phyloP scores from a whole-genome alignment of 23 tunicate species.

The Oikopleura dioica region DNA sequence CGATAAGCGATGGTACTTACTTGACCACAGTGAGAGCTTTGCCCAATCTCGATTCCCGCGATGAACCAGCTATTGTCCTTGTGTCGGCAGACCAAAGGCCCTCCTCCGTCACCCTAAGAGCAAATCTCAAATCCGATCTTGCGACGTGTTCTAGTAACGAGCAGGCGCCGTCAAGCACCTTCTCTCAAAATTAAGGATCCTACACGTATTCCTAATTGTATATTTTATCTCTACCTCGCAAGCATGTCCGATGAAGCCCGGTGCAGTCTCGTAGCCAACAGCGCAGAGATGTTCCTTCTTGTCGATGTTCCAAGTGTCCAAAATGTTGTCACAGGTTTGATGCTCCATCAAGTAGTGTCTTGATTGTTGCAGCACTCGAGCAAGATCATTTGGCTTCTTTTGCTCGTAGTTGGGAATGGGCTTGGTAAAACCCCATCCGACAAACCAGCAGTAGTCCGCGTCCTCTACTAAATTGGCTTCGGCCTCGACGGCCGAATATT shows the following conservation, averaged over 20 bases:
- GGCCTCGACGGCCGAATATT: background rate
- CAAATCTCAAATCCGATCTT: too few relatives aligned
- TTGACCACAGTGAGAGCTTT: background rate
- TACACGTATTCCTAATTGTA: too few relatives aligned
- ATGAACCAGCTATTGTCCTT: background rate
- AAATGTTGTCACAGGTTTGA: background rate
- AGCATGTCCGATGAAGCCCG: background rate
- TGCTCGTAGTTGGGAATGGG: background rate
- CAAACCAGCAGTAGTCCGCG: background rate
- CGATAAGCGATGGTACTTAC: too few relatives aligned
- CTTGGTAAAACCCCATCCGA: background rate
- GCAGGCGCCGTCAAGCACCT: too few relatives aligned
- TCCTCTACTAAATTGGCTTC: background rate
- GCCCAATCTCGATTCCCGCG: background rate
- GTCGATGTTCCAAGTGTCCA: background rate
- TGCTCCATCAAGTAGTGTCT: background rate
- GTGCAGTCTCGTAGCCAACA: background rate
- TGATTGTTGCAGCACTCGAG: background rate
- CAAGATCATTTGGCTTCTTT: background rate
- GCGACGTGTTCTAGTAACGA: too few relatives aligned
- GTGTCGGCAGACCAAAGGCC: background rate
- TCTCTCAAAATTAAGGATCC: too few relatives aligned
- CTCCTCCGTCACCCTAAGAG: background rate
- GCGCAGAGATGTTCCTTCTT: slow-evolving; percentile 1
- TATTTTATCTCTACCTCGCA: background rate